These are phyloP conservation scores for Sardinella longiceps DNA, from an alignment of 2,797 vertebrate genomes.

Conservation along the genomic window DNA sequence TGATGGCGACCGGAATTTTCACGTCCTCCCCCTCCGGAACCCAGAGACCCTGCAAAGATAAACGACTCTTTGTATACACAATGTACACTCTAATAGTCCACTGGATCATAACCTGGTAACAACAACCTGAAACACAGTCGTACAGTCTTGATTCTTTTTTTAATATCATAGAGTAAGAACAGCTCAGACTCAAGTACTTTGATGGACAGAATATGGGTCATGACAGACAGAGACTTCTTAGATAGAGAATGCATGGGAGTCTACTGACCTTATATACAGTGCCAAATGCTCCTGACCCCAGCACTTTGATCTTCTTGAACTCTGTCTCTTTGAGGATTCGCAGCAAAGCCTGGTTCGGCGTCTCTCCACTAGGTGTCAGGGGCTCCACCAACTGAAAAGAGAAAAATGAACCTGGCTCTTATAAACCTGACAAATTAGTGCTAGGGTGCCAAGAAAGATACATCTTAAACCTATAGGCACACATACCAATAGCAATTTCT, in stretches of 20 bases:
- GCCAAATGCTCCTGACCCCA: slow-evolving; percentile 96
- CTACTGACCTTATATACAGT: slow-evolving; percentile 92
- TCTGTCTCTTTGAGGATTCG: slow-evolving; percentile 96
- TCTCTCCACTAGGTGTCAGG: slow-evolving; percentile 93
- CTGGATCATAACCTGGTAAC: not conserved
- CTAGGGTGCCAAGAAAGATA: not conserved
- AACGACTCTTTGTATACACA: not conserved
- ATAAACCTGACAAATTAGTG: not conserved
- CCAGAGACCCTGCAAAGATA: slow-evolving; percentile 87
- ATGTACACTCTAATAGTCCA: not conserved
- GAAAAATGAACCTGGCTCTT: slow-evolving; percentile 13
- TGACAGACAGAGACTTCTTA: not conserved
- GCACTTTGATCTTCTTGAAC: slow-evolving; percentile 95
- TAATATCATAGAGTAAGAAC: not conserved
- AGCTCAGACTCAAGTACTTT: not conserved
- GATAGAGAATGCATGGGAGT: not conserved
- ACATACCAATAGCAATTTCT: not conserved
- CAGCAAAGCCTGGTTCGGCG: slow-evolving; percentile 95
- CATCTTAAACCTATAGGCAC: not conserved
- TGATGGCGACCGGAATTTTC: slow-evolving; percentile 99
- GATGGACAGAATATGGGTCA: not conserved
- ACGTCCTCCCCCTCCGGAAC: slow-evolving; percentile 98
- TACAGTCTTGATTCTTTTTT: not conserved
- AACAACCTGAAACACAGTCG: not conserved
- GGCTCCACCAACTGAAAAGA: slow-evolving; percentile 88